phyloP scores from a whole-genome alignment of 2,797 vertebrate genomes.

The Ciconia nigra region DNA sequence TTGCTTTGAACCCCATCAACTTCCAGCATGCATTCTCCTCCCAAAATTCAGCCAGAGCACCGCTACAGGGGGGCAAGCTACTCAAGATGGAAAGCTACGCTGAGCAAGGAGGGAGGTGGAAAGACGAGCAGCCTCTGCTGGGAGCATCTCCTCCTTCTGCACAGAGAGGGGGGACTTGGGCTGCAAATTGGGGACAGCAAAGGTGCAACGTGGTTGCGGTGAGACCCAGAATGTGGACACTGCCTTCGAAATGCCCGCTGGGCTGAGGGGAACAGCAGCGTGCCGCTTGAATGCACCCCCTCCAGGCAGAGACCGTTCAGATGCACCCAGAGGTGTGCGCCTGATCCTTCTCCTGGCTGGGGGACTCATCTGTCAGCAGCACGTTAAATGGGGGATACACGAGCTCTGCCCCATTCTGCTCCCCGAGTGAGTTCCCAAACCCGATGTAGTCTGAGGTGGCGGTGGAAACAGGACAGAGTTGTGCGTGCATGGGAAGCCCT shows the following conservation, averaged over 20 bases:
- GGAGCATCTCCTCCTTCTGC: not conserved
- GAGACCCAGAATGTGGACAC: rapidly evolving
- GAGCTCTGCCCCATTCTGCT: not conserved
- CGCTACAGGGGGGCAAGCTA: rapidly evolving
- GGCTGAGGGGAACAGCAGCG: not conserved
- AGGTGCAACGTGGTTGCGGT: rapidly evolving
- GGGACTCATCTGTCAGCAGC: not conserved
- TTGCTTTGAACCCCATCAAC: not conserved
- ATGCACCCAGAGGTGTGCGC: rapidly evolving
- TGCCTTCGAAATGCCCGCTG: rapidly evolving
- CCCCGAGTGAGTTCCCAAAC: not conserved
- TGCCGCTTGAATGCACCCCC: not conserved
- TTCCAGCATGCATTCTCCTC: not conserved
- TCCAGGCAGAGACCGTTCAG: not conserved
- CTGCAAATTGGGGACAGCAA: not conserved
- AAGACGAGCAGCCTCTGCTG: not conserved
- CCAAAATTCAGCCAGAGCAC: not conserved
- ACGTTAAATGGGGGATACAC: not conserved
- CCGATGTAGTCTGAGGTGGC: not conserved
- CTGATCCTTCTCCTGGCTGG: not conserved
- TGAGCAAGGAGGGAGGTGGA: rapidly evolving
- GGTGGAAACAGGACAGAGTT: not conserved
- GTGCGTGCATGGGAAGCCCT: not conserved
- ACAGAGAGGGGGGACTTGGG: not conserved
- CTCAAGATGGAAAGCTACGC: not conserved